Percentiles rank a stretch among this genome's conserved stretches.
Evolutionary conservation across 2,888 invertebrate species (phyloP).

Genomic region (Callimorpha dominula): DNA sequence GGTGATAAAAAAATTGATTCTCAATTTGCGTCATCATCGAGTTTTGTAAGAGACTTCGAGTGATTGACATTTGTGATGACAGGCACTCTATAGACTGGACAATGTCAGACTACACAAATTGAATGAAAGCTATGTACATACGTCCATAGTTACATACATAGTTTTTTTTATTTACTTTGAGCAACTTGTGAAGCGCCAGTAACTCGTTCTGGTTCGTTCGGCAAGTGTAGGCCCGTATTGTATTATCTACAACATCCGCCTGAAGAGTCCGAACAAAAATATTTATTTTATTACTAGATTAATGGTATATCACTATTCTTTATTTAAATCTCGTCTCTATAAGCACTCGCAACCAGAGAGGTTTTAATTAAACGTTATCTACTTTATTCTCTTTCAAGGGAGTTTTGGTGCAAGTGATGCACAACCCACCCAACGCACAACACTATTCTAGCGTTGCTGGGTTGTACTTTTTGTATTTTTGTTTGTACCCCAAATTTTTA

Average conservation of each 20-base stretch:
- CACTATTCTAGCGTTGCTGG: too few relatives aligned
- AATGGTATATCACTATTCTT: neutral
- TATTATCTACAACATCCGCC: neutral
- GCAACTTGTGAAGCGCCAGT: neutral
- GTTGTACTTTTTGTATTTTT: too few relatives aligned
- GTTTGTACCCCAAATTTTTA: too few relatives aligned
- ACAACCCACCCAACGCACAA: too few relatives aligned
- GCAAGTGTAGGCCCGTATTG: neutral
- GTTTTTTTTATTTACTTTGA: neutral
- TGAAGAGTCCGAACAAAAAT: neutral
- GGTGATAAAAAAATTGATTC: slow-evolving; percentile 8
- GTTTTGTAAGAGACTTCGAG: slow-evolving; percentile 11
- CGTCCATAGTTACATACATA: neutral
- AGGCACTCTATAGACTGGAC: slow-evolving; percentile 1
- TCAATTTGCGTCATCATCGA: slow-evolving; percentile 32
- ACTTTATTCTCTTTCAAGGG: too few relatives aligned
- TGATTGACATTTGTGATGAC: slow-evolving; percentile 40
- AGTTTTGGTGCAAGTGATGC: too few relatives aligned
- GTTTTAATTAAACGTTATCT: too few relatives aligned
- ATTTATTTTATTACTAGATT: neutral
- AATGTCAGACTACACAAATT: slow-evolving; percentile 20
- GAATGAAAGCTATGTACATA: neutral
- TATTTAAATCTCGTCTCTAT: too few relatives aligned
- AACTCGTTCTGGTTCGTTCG: neutral
- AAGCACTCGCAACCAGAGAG: too few relatives aligned